Base-by-base conservation (phyloP, 2,888 invertebrate species). In the Platerodrilus igneus region DNA sequence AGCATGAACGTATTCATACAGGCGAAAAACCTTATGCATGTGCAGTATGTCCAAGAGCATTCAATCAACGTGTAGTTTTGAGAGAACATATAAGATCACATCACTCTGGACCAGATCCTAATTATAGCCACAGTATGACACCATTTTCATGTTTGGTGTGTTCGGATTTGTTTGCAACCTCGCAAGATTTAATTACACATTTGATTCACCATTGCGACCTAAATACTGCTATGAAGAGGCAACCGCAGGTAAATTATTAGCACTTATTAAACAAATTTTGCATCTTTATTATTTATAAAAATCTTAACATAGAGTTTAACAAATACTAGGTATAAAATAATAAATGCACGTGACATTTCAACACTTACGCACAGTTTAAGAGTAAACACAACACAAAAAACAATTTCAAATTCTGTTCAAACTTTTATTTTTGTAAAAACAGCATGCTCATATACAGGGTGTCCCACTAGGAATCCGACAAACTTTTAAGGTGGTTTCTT, bases 21-120 rank as follows among this genome's bases (percentile, higher is more conserved):
- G 86, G 78, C 72, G 86, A 87, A 59, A 89, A 89, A 60, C 89
- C 89, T 0, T 89, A 89, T 59, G 88, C 85, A 5, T 89, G 89
- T 60, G 86, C 88, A 0, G 87, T 89, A 26, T 89, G 89, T 55
- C 86, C 87, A 10, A 78, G 88, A 42, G 89, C 89, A 16, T 89
- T 89, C 66, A 89, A 89, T 71, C 89, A 89, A 64, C 78, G 87
- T 52, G 88, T 89, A 1, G 89, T 89, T 16, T 68, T 89, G 18
- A 74, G 89, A 2, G 89, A 89, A 57, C 89, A 89, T 58, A 87
- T 89, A 28, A 76, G 89, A 36, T 86, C 86, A 7, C 89, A 89
- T 67, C 89, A 89, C 69, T 88, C 88, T 1, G 86, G 84, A 5
- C 79, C 86, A 7, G 87, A 87, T 68, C 75, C 81, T 1, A 78